Evolutionary conservation across 2,797 vertebrate genomes (phyloP), one percentile per base, ranked within the genome.

Genomic region (Poeciliopsis infans): DNA sequence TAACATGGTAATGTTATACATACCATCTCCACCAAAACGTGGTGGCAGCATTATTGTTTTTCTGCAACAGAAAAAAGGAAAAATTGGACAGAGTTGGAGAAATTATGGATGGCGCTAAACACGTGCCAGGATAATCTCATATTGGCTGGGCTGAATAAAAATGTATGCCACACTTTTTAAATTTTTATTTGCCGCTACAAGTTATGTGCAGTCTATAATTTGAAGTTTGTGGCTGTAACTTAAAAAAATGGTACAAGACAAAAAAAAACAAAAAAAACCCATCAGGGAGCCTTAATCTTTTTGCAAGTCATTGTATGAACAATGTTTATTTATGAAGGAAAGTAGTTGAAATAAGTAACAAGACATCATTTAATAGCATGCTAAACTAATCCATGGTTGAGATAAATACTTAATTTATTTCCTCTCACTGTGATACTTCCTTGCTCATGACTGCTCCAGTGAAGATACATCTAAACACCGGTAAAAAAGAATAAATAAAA

Each of bases 361-460:
- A 93, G 90, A 91, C 89, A 90, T 93, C 84, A 91, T 93, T 94
- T 93, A 93, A 90, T 93, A 91, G 90, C 91, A 91, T 92, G 92
- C 93, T 94, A 94, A 93, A 76, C 92, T 93, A 93, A 93, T 93
- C 93, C 94, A 91, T 91, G 88, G 93, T 87, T 47, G 92, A 93
- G 94, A 95, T 95, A 95, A 96, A 95, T 92, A 94, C 92, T 93
- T 92, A 72, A 93, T 94, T 95, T 93, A 91, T 87, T 91, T 90
- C 86, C 88, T 91, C 92, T 92, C 93, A 88, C 87, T 43, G 88
- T 93, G 94, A 93, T 82, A 90, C 91, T 91, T 85, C 85, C 83
- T 77, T 84, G 83, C 89, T 87, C 28, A 87, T 76, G 73, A 91
- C 88, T 84, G 90, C 91, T 93, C 89, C 80, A 76, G 90, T 87